Evolutionary conservation across 1,140 invertebrate species (phyloP).

Genomic region (Bicyclus anynana): DNA sequence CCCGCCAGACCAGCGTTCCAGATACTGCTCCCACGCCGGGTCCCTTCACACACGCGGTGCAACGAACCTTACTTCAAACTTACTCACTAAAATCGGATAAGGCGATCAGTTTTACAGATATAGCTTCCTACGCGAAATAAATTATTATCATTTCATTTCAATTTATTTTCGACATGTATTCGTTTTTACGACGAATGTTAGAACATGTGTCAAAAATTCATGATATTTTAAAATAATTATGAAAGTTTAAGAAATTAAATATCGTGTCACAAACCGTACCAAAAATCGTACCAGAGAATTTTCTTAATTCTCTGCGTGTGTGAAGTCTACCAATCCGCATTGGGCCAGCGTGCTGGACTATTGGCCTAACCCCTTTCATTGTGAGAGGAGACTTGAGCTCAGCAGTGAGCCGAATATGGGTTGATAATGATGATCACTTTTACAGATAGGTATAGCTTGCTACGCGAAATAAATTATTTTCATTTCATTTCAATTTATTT

Average conservation of each 20-base stretch:
- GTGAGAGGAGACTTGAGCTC: no score
- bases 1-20: conserved; percentile 49
- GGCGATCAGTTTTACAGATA: neutral
- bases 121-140: neutral
- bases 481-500: neutral
- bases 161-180: neutral
- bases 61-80: conserved; percentile 23
- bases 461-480: neutral
- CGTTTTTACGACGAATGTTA: neutral
- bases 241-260: no score
- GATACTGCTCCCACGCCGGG: conserved; percentile 62
- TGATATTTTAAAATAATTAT: no score
- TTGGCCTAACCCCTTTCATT: no score
- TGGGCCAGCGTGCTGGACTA: no score
- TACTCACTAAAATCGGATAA: conserved; percentile 3
- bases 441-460: neutral
- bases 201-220: no score
- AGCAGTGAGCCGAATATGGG: no score
- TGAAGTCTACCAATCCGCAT: no score
- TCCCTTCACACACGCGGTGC: conserved; percentile 45
- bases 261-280: no score
- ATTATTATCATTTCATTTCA: neutral
- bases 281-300: no score
- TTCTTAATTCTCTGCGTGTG: no score
- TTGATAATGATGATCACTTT: neutral